Evolutionary conservation across 2,888 invertebrate species (phyloP), one percentile per base, ranked within the genome.

Genomic region (Sceliomorpha sp.): DNA sequence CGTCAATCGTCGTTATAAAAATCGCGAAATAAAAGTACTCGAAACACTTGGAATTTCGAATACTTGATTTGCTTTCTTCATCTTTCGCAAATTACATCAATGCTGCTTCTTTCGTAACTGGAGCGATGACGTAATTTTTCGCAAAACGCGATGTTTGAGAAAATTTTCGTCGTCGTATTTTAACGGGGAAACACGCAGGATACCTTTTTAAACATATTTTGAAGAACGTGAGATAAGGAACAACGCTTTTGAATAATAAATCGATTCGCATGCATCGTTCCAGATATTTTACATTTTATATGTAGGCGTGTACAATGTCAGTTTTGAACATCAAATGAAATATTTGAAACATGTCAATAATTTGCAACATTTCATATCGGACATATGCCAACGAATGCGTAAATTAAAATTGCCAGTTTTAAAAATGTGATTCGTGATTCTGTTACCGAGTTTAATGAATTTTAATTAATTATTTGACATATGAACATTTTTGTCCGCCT

Each of bases 1-100:
- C 17, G 48, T 58, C 40, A 48, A 51, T 17, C 3, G 6, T 40
- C 20, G 26, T 51, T 32, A 51, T 50, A 36, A 40, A 51, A 51
- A 51, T 32, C 32, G 40, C 24, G 17, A 26, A 48, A 39, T 29
- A 10, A 15, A 44, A 39, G 29, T 37, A 15, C 29, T 29, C 34
- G 34, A 34, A 34, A 34, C 14, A 13, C 34, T n/a, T 14, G 34
- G 34, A 20, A 20, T 20, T 20, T 2, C 20, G 20, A 20, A 20
- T 20, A 20, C 20, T 20, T 5, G 5, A 20, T n/a, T 5, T 20
- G 20, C 3, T 20, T 20, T 20, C 20, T 20, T 20, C 2, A 31
- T 31, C 1, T 10, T 10, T 31, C 2, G 1, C 3, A 10, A 31
- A 31, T 31, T 9, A 31, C 9, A 10, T 31, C 31, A 10, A 31